phyloP scores from a whole-genome alignment of 2,797 vertebrate species.

The Danio albolineatus region DNA sequence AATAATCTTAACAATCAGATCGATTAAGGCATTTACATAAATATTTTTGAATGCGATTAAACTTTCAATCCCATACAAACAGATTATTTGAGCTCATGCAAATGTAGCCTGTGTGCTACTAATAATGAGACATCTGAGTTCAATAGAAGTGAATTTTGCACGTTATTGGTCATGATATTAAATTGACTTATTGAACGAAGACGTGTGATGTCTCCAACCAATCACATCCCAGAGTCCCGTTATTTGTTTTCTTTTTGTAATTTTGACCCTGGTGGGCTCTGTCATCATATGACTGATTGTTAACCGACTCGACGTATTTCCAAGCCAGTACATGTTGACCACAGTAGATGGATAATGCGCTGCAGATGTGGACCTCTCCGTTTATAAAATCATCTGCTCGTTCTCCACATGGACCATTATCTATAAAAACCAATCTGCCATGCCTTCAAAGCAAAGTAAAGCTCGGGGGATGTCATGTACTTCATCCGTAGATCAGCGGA shows the following conservation, averaged over 20 bases:
- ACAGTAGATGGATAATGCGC: neutral
- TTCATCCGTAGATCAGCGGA: constrained; percentile 15
- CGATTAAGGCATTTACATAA: too few relatives aligned
- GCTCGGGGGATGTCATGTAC: neutral
- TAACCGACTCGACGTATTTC: neutral
- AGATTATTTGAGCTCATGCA: too few relatives aligned
- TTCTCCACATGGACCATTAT: constrained; percentile 30
- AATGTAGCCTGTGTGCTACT: too few relatives aligned
- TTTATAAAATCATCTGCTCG: neutral
- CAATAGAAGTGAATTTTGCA: too few relatives aligned
- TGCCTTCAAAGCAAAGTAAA: constrained; percentile 28
- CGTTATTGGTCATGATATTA: too few relatives aligned
- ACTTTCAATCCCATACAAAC: too few relatives aligned
- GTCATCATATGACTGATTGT: neutral
- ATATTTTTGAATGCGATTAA: too few relatives aligned
- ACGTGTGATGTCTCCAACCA: neutral
- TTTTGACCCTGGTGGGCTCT: neutral
- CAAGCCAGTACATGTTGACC: neutral
- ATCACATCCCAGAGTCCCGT: neutral
- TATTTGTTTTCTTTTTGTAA: neutral
- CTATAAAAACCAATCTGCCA: constrained; percentile 16
- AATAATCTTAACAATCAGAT: too few relatives aligned
- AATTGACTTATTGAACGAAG: neutral
- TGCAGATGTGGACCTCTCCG: constrained; percentile 13
- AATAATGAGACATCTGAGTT: too few relatives aligned